Base-by-base conservation (phyloP, 2,888 invertebrate genomes). In the Agonopterix heracliana region DNA sequence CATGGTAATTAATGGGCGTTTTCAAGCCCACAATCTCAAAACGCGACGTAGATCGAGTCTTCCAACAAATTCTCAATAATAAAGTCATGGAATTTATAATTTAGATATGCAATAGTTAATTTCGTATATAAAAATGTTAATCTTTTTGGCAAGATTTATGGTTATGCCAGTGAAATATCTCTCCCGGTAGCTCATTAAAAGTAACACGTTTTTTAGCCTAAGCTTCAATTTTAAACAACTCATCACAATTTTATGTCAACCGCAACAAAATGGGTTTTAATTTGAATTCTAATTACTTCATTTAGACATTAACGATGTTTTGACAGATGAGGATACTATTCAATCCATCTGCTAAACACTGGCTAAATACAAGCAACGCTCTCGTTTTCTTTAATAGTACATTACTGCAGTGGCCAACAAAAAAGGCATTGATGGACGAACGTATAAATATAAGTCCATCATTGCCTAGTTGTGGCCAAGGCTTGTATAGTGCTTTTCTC, bases 1-100 rank as follows among this genome's bases (percentile, higher is more conserved):
- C 78, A 53, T 60, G 44, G 67, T 81, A 83, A 85, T 83, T 83
- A 83, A 85, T 84, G 76, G 71, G 61, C 69, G 74, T 71, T 71
- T 72, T 59, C 67, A 74, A 76, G 69, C 71, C 74, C 81, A 78
- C 78, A 79, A 79, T 71, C 70, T 77, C 60, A 75, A 76, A 75
- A 75, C 66, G 70, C 71, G 62, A 64, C 72, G 66, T 73, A 71
- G 74, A 73, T 74, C 69, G 57, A 67, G 69, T 78, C 75, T 77
- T 73, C 71, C 72, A 62, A 66, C 61, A 66, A 53, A 59, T 60
- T 60, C 50, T 55, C 59, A 59, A 58, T 60, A 59, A 58, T 50
- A 50, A 50, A 50, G 40, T 46, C 42, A 46, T 46, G 11, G 35
- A 49, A 49, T 49, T 34, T 46, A 34, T 40, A 35, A 47, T 48